phyloP scores from a whole-genome alignment of 1,140 invertebrate genomes.

The Sinella curviseta region DNA sequence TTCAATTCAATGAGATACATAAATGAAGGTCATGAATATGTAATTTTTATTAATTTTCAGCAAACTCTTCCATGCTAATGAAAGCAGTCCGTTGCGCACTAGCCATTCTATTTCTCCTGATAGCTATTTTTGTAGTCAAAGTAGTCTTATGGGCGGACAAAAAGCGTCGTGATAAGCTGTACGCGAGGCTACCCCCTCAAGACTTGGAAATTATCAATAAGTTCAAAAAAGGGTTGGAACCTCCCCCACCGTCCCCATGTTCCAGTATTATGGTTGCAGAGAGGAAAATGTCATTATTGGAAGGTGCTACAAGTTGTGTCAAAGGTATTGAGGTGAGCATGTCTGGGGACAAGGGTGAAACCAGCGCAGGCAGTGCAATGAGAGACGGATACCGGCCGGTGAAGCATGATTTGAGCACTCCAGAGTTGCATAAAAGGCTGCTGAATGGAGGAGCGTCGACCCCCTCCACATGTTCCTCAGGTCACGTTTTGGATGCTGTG shows the following conservation, averaged over 20 bases:
- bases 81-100: neutral
- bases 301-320: neutral
- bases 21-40: neutral
- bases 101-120: neutral
- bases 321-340: neutral
- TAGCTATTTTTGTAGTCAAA: neutral
- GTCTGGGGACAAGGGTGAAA: neutral
- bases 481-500: neutral
- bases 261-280: neutral
- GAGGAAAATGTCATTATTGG: neutral
- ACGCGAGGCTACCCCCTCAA: neutral
- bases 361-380: neutral
- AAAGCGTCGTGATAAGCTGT: neutral
- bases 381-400: neutral
- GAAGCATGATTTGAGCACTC: neutral
- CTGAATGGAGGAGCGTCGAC: neutral
- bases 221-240: neutral
- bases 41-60: too few species aligned
- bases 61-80: neutral
- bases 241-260: neutral
- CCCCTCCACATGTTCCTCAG: neutral
- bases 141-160: neutral
- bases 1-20: neutral
- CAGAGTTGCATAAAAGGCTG: neutral
- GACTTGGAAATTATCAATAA: constrained; percentile 10